Conservation (phyloP, 2,888 invertebrate species). For the Limenitis camilla region DNA sequence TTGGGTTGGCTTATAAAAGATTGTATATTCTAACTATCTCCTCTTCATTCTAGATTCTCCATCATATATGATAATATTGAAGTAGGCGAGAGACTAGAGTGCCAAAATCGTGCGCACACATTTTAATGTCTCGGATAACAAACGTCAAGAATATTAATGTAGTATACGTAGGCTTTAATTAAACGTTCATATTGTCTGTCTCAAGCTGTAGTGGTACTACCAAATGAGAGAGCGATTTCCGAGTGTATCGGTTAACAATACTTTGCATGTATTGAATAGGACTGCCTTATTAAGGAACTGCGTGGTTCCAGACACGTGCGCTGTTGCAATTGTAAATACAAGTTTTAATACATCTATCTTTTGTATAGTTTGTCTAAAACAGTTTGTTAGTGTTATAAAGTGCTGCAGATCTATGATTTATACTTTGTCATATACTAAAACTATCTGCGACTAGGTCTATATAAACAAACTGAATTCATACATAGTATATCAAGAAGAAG, state of each 20-base stretch:
- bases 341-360: neutral
- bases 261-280: slow-evolving; percentile 32
- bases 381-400: too few species aligned
- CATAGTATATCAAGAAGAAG: too few species aligned
- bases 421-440: too few species aligned
- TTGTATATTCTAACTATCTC: too few species aligned
- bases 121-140: neutral
- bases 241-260: slow-evolving; percentile 22
- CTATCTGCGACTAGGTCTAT: too few species aligned
- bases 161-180: slow-evolving; percentile 5
- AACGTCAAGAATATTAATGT: slow-evolving; percentile 6
- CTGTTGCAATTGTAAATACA: neutral
- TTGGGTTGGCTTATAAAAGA: too few species aligned
- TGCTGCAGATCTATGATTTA: too few species aligned
- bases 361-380: neutral
- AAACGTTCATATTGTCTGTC: slow-evolving; percentile 29
- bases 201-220: slow-evolving; percentile 4
- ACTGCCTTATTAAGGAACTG: slow-evolving; percentile 33
- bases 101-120: neutral
- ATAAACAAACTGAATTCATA: too few species aligned
- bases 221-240: slow-evolving; percentile 12
- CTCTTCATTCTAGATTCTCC: too few species aligned
- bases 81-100: neutral
- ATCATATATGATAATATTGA: too few species aligned
- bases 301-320: slow-evolving; percentile 8